Percentiles rank a stretch among this genome's conserved stretches.
phyloP scores from a whole-genome alignment of 2,797 vertebrate genomes.

The Pagetopsis macropterus region DNA sequence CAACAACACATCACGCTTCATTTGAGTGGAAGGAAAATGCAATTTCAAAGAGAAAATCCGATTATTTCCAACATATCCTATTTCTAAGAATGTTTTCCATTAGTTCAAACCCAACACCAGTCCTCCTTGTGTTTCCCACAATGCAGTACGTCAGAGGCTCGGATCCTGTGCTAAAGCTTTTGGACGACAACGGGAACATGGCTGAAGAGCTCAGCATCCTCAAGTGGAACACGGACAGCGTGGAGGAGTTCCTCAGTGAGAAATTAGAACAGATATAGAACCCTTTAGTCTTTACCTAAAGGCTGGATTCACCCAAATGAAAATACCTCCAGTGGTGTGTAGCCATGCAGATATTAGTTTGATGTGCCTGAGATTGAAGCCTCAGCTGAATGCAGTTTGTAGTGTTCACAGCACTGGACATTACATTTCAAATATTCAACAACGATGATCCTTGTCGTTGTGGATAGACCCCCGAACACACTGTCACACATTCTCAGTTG shows the following conservation, averaged over 20 bases:
- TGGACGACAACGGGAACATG: conserved; percentile 98
- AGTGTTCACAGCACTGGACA: neutral
- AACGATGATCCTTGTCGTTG: neutral
- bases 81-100: conserved; percentile 12
- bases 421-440: conserved; percentile 1
- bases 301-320: conserved; percentile 23
- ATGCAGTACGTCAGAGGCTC: conserved; percentile 95
- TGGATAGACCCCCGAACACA: neutral
- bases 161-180: conserved; percentile 97
- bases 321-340: neutral
- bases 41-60: conserved; percentile 4
- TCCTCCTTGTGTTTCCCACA: neutral
- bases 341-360: conserved; percentile 22
- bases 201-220: conserved; percentile 98
- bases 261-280: conserved; percentile 92
- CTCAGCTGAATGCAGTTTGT: conserved; percentile 9
- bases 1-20: neutral
- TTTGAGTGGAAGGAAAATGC: neutral
- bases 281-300: conserved; percentile 10
- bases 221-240: conserved; percentile 99
- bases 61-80: conserved; percentile 1
- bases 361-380: neutral
- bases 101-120: conserved; percentile 25
- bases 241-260: conserved; percentile 97
- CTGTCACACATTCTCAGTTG: neutral